These are phyloP conservation scores for Eulemur macaco DNA, from an alignment of 2,113 vertebrate species.

Conservation along the genomic window DNA sequence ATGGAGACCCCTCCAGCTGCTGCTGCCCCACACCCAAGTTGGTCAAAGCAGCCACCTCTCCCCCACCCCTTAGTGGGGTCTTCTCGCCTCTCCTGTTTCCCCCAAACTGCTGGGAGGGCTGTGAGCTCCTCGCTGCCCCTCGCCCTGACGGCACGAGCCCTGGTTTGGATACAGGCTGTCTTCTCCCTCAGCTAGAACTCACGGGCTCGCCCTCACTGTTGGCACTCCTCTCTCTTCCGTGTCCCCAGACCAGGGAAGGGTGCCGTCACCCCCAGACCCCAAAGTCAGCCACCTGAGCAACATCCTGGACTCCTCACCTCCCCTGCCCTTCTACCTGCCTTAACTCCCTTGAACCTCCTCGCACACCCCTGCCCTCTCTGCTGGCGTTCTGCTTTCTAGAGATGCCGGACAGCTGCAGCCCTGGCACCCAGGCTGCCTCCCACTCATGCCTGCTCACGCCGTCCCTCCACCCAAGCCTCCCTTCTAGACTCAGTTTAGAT, in stretches of 20 bases:
- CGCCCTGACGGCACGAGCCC: fast-evolving
- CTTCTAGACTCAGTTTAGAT: neutral
- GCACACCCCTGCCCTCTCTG: neutral
- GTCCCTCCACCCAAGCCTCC: neutral
- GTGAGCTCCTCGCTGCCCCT: fast-evolving
- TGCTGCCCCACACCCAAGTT: neutral
- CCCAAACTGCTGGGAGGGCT: neutral
- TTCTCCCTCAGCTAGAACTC: neutral
- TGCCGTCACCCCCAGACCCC: neutral
- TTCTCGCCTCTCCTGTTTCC: neutral
- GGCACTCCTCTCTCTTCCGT: neutral
- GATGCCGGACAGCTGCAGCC: neutral
- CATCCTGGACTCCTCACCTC: neutral
- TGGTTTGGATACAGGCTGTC: neutral
- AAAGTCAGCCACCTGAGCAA: neutral
- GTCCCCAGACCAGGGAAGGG: neutral
- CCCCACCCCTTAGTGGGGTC: fast-evolving
- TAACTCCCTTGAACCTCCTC: neutral
- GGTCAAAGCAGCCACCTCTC: neutral
- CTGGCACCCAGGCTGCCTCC: neutral
- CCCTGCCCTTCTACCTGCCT: neutral
- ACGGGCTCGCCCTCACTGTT: neutral
- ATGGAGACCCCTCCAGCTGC: neutral
- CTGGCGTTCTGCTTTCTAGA: neutral
- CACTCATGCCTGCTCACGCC: neutral